These are phyloP conservation scores for Gasterosteus nipponicus DNA, from an alignment of 2,113 vertebrate genomes.

Conservation along the genomic window DNA sequence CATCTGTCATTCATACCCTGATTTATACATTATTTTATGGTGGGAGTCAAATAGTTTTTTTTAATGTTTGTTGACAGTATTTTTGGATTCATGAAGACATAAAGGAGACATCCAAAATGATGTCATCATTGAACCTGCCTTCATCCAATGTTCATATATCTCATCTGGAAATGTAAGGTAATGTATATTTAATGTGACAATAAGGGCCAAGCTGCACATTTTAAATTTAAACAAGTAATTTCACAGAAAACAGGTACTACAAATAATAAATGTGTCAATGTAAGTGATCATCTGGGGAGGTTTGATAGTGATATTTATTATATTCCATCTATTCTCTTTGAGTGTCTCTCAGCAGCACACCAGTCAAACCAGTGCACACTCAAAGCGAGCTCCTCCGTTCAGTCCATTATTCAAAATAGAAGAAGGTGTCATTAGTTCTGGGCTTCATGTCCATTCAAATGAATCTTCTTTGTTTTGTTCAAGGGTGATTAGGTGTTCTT, in stretches of 20 bases:
- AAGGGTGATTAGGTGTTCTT: neutral
- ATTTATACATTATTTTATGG: neutral
- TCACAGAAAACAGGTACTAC: neutral
- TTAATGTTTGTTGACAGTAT: neutral
- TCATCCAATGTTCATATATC: neutral
- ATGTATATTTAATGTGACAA: neutral
- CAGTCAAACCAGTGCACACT: neutral
- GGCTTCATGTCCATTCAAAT: constrained; percentile 9
- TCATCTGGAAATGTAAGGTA: neutral
- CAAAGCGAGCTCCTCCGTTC: neutral
- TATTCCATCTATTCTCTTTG: neutral
- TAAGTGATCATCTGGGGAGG: neutral
- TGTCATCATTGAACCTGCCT: neutral
- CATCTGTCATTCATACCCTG: neutral
- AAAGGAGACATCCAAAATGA: neutral
- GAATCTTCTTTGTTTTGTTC: neutral
- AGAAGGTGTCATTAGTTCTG: neutral
- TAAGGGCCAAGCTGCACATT: neutral
- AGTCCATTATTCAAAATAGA: neutral
- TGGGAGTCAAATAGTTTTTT: no score
- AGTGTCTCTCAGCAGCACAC: neutral
- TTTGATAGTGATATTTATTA: neutral
- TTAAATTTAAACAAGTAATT: neutral
- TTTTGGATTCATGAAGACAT: neutral
- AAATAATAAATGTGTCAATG: neutral